Percentiles rank a stretch among this genome's conserved stretches.
Conservation (phyloP, 2,888 invertebrate genomes). For the Choristoneura rosaceana region DNA sequence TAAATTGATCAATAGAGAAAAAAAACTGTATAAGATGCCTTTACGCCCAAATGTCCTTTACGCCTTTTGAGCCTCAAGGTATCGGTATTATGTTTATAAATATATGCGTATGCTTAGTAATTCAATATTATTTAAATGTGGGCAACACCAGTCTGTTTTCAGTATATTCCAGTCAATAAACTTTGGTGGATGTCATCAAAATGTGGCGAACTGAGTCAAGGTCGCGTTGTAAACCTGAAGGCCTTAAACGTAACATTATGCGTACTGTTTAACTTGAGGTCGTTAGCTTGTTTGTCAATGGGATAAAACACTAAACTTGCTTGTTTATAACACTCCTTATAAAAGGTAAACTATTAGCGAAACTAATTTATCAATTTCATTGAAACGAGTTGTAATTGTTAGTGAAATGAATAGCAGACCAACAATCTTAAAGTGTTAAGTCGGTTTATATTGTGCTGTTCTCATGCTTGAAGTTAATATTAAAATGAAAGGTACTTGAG, state of each 20-base stretch:
- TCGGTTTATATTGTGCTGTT: too few species aligned
- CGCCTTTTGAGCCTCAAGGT: too few species aligned
- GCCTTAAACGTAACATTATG: conserved; percentile 57
- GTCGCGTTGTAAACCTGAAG: conserved; percentile 53
- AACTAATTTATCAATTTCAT: not conserved
- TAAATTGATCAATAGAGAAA: too few species aligned
- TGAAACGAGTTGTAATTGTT: not conserved
- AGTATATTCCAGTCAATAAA: conserved; percentile 46
- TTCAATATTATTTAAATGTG: not conserved
- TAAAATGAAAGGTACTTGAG: too few species aligned
- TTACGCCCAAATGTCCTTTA: too few species aligned
- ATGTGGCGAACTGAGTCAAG: conserved; percentile 59
- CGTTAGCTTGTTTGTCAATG: conserved; percentile 62
- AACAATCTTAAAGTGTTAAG: too few species aligned
- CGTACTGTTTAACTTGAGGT: conserved; percentile 60
- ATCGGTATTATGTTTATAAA: too few species aligned
- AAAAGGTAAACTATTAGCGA: not conserved
- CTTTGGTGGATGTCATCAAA: conserved; percentile 39
- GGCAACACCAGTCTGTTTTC: not conserved
- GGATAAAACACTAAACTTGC: conserved; percentile 48
- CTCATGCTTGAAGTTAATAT: too few species aligned
- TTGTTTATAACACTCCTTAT: not conserved
- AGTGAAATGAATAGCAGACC: too few species aligned
- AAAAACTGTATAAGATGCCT: too few species aligned
- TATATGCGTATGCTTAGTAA: too few species aligned